phyloP scores from a whole-genome alignment of 2,888 invertebrate genomes.

The Mayetiola destructor region DNA sequence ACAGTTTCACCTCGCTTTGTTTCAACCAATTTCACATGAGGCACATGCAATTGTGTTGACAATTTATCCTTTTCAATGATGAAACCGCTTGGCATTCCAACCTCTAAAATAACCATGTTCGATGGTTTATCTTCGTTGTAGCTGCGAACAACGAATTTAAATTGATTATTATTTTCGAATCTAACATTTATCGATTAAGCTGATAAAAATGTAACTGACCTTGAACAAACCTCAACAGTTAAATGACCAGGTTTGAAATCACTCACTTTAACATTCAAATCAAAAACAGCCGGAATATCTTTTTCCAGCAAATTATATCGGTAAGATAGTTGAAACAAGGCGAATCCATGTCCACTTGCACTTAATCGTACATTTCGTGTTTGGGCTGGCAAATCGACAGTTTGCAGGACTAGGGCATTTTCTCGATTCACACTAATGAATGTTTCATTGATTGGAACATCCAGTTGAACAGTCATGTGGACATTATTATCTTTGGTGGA shows the following conservation, averaged over 20 bases:
- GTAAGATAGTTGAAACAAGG: constrained; percentile 62
- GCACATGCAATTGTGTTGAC: constrained; percentile 19
- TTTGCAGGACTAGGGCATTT: constrained; percentile 72
- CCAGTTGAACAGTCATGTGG: constrained; percentile 40
- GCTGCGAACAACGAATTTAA: constrained; percentile 13
- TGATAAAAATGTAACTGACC: constrained; percentile 33
- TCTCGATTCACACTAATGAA: constrained; percentile 46
- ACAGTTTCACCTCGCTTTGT: constrained; percentile 47
- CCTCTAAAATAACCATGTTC: constrained; percentile 84
- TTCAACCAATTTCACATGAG: constrained; percentile 42
- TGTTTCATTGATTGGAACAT: constrained; percentile 27
- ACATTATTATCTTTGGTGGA: constrained; percentile 39
- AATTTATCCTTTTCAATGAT: constrained; percentile 2
- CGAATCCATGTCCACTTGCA: constrained; percentile 69
- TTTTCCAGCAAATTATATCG: constrained; percentile 75
- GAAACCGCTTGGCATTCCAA: constrained; percentile 80
- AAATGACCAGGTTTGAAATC: constrained; percentile 60
- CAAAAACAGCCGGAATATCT: constrained; percentile 75
- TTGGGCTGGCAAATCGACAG: constrained; percentile 39
- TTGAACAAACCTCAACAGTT: constrained; percentile 67
- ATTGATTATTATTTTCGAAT: not conserved
- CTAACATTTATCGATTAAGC: constrained; percentile 17
- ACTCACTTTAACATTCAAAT: constrained; percentile 71
- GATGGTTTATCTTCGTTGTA: constrained; percentile 38
- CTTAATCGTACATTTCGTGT: constrained; percentile 54